A percentile compares a stretch with the other conserved stretches of the same genome.
Evolutionary conservation across 2,797 vertebrate genomes (phyloP).

Genomic region (Anabas testudineus): DNA sequence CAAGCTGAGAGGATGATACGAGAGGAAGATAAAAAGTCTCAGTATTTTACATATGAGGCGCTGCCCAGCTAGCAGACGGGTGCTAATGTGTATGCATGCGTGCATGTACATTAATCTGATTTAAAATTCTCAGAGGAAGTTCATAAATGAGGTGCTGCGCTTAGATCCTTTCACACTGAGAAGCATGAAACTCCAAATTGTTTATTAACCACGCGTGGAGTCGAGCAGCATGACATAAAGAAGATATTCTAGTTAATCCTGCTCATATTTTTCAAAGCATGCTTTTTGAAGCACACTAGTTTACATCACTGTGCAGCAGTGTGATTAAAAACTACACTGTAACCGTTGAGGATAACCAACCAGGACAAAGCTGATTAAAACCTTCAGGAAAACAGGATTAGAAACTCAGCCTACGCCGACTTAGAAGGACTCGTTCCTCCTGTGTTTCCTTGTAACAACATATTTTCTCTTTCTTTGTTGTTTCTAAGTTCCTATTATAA

Average conservation of each 20-base stretch:
- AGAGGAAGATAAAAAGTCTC: too few species aligned
- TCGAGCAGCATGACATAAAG: slow-evolving; percentile 5
- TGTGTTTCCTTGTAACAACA: too few species aligned
- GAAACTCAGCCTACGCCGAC: too few species aligned
- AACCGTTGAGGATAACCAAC: background rate
- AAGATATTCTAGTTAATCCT: slow-evolving; percentile 4
- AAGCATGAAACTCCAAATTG: slow-evolving; percentile 29
- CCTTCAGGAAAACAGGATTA: background rate
- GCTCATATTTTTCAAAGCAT: background rate
- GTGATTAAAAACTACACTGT: background rate
- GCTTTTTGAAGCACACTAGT: slow-evolving; percentile 5
- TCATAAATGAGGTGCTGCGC: slow-evolving; percentile 18
- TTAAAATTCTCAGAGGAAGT: slow-evolving; percentile 29
- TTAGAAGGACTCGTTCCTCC: background rate
- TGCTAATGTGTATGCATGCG: background rate
- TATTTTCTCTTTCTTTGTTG: too few species aligned
- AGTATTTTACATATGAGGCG: background rate
- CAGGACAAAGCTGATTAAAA: background rate
- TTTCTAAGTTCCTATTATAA: too few species aligned
- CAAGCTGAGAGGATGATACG: too few species aligned
- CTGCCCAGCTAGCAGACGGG: background rate
- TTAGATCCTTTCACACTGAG: slow-evolving; percentile 1
- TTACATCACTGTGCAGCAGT: background rate
- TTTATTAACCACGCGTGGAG: slow-evolving; percentile 34
- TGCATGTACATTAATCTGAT: background rate